Conservation (phyloP, 2,113 vertebrate genomes). For the Sclerurus mexicanus region DNA sequence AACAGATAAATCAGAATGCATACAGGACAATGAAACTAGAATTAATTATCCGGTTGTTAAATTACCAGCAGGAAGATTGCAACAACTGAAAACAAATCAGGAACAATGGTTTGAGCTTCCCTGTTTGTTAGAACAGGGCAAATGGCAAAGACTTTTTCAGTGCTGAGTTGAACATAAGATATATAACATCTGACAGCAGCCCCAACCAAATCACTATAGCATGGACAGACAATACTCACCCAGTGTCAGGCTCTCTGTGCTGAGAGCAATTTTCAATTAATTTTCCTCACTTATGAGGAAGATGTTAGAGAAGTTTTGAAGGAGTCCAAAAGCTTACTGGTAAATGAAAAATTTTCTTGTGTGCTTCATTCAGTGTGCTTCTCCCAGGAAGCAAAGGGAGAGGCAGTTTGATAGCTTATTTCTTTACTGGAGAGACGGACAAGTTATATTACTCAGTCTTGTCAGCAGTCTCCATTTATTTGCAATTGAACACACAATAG, state of each 20-base stretch:
- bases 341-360: not conserved
- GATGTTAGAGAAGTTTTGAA: not conserved
- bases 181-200: conserved; percentile 63
- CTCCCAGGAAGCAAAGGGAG: not conserved
- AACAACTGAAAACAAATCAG: conserved; percentile 30
- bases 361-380: not conserved
- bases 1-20: conserved; percentile 1
- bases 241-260: not conserved
- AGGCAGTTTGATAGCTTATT: not conserved
- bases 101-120: conserved; percentile 31
- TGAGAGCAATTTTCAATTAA: conserved; percentile 30
- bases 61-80: not conserved
- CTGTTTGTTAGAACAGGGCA: not conserved
- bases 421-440: not conserved
- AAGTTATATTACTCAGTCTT: not conserved
- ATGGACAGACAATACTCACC: not conserved
- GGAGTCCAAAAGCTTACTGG: not conserved
- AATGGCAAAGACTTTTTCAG: conserved; percentile 20
- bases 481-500: not conserved
- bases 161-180: not conserved
- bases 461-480: not conserved
- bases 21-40: not conserved
- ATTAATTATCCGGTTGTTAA: conserved; percentile 23
- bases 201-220: not conserved
- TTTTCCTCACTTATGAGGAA: not conserved